These are phyloP conservation scores for Acyrthosiphon pisum DNA, from an alignment of 1,140 invertebrate genomes.

Conservation along the genomic window DNA sequence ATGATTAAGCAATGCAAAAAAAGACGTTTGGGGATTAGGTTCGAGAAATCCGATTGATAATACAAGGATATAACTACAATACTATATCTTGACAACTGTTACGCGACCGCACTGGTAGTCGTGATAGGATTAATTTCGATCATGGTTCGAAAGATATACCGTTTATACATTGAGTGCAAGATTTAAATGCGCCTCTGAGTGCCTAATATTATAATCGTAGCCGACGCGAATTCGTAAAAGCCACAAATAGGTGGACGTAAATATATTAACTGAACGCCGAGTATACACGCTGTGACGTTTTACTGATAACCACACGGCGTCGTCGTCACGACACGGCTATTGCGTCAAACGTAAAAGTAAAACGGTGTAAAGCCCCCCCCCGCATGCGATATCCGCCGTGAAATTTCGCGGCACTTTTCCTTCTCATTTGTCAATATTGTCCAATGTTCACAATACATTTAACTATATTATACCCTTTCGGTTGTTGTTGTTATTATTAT, in stretches of 20 bases:
- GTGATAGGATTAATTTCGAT: not conserved
- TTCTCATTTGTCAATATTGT: not conserved
- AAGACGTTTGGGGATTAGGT: too few relatives aligned
- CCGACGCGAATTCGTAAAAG: not conserved
- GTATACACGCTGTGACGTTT: not conserved
- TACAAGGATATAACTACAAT: too few relatives aligned
- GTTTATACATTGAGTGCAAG: too few relatives aligned
- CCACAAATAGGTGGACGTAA: not conserved
- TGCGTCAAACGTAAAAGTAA: not conserved
- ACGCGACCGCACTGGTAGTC: not conserved
- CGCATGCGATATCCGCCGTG: too few relatives aligned
- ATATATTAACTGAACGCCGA: not conserved
- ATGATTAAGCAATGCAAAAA: too few relatives aligned
- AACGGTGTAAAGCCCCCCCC: not conserved
- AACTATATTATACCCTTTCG: not conserved
- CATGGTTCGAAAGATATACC: not conserved
- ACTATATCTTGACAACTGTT: not conserved
- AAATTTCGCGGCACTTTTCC: not conserved
- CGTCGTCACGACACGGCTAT: not conserved
- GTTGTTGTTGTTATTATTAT: not conserved
- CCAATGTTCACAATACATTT: not conserved
- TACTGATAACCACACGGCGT: not conserved
- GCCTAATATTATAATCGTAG: too few relatives aligned
- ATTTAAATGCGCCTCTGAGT: not conserved
- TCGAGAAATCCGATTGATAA: too few relatives aligned